phyloP scores from a whole-genome alignment of 2,888 invertebrate species.

The Lypha dubia region DNA sequence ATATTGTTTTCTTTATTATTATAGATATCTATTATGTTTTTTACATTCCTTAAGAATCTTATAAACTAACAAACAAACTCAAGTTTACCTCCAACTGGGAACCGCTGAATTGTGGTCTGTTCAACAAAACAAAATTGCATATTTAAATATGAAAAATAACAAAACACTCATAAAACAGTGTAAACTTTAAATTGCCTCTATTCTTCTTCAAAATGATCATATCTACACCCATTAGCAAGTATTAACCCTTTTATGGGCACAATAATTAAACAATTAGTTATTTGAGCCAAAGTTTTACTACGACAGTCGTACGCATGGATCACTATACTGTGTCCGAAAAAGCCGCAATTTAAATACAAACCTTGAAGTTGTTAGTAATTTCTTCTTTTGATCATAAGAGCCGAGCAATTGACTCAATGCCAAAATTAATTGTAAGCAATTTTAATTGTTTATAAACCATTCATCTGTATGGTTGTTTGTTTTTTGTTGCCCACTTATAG shows the following conservation, averaged over 20 bases:
- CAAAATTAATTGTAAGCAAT: too few species aligned
- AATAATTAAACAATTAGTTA: constrained; percentile 23
- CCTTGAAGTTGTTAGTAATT: too few species aligned
- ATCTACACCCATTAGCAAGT: constrained; percentile 43
- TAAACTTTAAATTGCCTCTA: constrained; percentile 43
- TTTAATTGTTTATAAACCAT: too few species aligned
- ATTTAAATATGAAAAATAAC: constrained; percentile 1
- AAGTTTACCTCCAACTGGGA: constrained; percentile 44
- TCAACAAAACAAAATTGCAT: constrained; percentile 7
- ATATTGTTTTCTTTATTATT: not conserved
- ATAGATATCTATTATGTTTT: constrained; percentile 10
- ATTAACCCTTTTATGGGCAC: constrained; percentile 37
- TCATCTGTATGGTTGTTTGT: too few species aligned
- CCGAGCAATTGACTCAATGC: too few species aligned
- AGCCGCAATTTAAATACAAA: not conserved
- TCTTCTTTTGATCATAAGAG: too few species aligned
- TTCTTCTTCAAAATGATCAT: constrained; percentile 48
- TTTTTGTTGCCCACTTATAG: too few species aligned
- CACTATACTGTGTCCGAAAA: not conserved
- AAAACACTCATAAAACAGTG: constrained; percentile 28
- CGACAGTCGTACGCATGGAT: too few species aligned
- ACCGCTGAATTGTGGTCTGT: constrained; percentile 30
- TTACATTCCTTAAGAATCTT: constrained; percentile 38
- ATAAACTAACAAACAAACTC: constrained; percentile 22
- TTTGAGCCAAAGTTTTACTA: not conserved